Base-by-base conservation (phyloP, 2,797 vertebrate species). In the Leptoclinus maculatus region DNA sequence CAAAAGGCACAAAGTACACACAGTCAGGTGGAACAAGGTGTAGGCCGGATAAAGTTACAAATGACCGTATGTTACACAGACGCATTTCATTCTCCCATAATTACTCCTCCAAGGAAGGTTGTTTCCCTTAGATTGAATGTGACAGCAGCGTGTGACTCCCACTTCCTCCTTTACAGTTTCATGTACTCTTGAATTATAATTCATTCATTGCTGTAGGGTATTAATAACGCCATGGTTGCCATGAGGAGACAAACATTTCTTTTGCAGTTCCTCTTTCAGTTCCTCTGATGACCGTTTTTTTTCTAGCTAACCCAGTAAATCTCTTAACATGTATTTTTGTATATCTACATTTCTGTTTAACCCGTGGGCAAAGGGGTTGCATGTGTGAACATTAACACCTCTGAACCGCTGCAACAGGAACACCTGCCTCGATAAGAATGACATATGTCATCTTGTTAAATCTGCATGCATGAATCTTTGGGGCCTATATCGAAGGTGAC, bases 181-280 rank as follows among this genome's bases (percentile, higher is more conserved):
- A 47, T 64, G 25, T n/a, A 4, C n/a, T 1, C 4, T 3, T 53
- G 21, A 72, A 36, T 38, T 58, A 66, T 10, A 29, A 60, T 19
- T 2, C 14, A 25, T 41, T 5, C 0, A 4, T 14, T 23, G 7
- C 2, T 14, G 2, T 3, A 7, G 43, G 62, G 3, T 14, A 67
- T 82, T 65, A 80, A 34, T 39, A 75, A 27, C 9, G 11, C 32
- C 32, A 32, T 32, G 32, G 19, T n/a, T n/a, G 5, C 2, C 16
- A 74, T 17, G 27, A 62, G 10, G 65, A 68, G 58, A 66, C 2
- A 1, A 71, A 56, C 36, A 17, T 29, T 4, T 12, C 0, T 36
- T 34, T 66, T 49, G 11, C 11, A 38, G 51, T 84, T 89, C 62
- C 38, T 56, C 65, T 87, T 89, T 88, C 80, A 78, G 54, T 83